Conservation (phyloP, 2,888 invertebrate genomes). For the Agrotis segetum region DNA sequence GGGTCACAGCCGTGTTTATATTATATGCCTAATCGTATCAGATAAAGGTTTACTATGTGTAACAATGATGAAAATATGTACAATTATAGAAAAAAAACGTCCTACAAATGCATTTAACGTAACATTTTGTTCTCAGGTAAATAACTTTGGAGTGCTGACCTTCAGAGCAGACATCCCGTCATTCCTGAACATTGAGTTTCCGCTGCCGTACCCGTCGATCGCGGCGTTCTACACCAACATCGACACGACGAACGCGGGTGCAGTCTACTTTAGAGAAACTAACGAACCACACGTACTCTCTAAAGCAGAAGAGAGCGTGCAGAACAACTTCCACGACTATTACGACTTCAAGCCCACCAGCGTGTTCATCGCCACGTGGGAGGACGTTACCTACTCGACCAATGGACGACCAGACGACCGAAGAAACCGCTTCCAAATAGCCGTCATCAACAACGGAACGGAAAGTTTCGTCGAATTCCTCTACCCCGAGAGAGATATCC, state of each 20-base stretch:
- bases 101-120: neutral
- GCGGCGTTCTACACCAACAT: constrained; percentile 98
- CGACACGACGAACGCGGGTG: constrained; percentile 94
- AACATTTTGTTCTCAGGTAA: constrained; percentile 93
- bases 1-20: constrained; percentile 72
- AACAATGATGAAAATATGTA: constrained; percentile 48
- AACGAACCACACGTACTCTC: constrained; percentile 91
- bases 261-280: constrained; percentile 94
- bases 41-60: constrained; percentile 64
- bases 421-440: constrained; percentile 96
- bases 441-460: constrained; percentile 93
- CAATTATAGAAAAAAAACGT: constrained; percentile 12
- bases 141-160: constrained; percentile 97
- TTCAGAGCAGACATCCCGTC: constrained; percentile 97
- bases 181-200: constrained; percentile 97
- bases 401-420: constrained; percentile 92
- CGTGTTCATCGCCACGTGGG: constrained; percentile 97
- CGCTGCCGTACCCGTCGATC: constrained; percentile 96
- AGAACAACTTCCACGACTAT: constrained; percentile 93
- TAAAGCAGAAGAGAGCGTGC: constrained; percentile 93
- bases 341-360: constrained; percentile 94
- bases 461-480: constrained; percentile 96
- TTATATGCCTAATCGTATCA: constrained; percentile 65
- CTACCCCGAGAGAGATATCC: constrained; percentile 96
- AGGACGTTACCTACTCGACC: constrained; percentile 95